Percentiles rank a stretch among this genome's conserved stretches.
phyloP scores from a whole-genome alignment of 2,888 invertebrate genomes.

The Slavum lentiscoides region DNA sequence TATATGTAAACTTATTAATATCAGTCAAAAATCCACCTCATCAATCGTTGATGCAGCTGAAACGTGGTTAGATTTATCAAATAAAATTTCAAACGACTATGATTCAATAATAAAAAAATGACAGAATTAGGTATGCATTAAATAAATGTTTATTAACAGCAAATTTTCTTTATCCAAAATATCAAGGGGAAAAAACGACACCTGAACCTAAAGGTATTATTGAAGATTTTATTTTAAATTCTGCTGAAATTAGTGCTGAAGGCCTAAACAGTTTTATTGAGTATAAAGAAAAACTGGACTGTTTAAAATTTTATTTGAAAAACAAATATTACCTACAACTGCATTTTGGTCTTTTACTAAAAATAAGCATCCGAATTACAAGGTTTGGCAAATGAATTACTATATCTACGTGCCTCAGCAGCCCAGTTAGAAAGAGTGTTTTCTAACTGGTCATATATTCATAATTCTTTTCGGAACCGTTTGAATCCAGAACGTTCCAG shows the following conservation, averaged over 20 bases:
- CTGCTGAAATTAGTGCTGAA: slow-evolving; percentile 11
- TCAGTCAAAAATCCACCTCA: slow-evolving; percentile 16
- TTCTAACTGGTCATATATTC: not conserved
- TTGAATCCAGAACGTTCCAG: slow-evolving; percentile 2
- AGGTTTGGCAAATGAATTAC: no score
- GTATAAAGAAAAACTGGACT: slow-evolving; percentile 22
- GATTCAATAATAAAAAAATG: slow-evolving; percentile 22
- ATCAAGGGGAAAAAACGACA: slow-evolving; percentile 13
- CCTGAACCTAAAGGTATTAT: slow-evolving; percentile 11
- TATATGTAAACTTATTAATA: slow-evolving; percentile 29
- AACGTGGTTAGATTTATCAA: slow-evolving; percentile 12
- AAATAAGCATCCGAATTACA: not conserved
- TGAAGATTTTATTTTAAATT: slow-evolving; percentile 29
- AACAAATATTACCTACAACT: slow-evolving; percentile 10
- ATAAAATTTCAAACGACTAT: slow-evolving; percentile 17
- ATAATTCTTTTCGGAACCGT: not conserved
- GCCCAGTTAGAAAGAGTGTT: slow-evolving; percentile 6
- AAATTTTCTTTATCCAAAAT: slow-evolving; percentile 22
- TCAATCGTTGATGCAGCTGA: slow-evolving; percentile 23
- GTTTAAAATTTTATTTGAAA: slow-evolving; percentile 23
- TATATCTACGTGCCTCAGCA: not conserved
- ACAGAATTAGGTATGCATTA: slow-evolving; percentile 26
- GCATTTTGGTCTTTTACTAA: slow-evolving; percentile 24
- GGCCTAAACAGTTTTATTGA: slow-evolving; percentile 9
- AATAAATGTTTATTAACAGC: slow-evolving; percentile 18